Base-by-base conservation (phyloP, 1,140 invertebrate species). In the Diprion similis region DNA sequence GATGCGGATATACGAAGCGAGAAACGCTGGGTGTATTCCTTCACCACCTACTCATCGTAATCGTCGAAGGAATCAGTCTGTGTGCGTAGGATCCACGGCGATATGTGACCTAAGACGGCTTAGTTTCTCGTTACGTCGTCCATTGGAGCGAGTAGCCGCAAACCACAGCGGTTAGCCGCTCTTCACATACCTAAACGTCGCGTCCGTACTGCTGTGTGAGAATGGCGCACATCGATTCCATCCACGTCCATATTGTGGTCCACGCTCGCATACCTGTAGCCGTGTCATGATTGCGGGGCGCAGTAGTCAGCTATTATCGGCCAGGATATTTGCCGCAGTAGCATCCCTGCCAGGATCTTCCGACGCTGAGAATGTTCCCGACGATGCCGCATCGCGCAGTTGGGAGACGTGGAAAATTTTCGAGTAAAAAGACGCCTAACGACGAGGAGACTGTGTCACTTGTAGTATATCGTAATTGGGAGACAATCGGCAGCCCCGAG, bases 111-210 rank as follows among this genome's bases (percentile, higher is more conserved):
- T 64, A 71, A 77, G 76, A 82, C 80, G 79, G 79, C 64, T 75
- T 59, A 77, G 72, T 81, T 73, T 77, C 77, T 83, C 74, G 78
- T 83, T 84, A 84, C 73, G 72, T 68, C 70, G 77, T 73, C 73
- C 83, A 80, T 68, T 75, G 79, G 77, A 84, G 77, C 82, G 80
- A 80, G 73, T 77, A 82, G 81, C 83, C 83, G 78, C 83, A 85
- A 84, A 83, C 83, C 83, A 76, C 83, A 84, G 75, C 46, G 73
- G 71, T 59, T 37, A 59, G 51, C 51, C 51, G 51, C 11, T 59
- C 51, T 59, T 59, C n/a, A 59, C 51, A 9, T 17, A 59, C 51
- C 9, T 59, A 59, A 59, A 59, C 24, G 24, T 59, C 51, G 51
- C 11, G 11, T 59, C 11, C 51, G 51, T 59, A 37, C 24, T 6